These are phyloP conservation scores for Macropis europaea DNA, from an alignment of 2,888 invertebrate species.

Conservation along the genomic window DNA sequence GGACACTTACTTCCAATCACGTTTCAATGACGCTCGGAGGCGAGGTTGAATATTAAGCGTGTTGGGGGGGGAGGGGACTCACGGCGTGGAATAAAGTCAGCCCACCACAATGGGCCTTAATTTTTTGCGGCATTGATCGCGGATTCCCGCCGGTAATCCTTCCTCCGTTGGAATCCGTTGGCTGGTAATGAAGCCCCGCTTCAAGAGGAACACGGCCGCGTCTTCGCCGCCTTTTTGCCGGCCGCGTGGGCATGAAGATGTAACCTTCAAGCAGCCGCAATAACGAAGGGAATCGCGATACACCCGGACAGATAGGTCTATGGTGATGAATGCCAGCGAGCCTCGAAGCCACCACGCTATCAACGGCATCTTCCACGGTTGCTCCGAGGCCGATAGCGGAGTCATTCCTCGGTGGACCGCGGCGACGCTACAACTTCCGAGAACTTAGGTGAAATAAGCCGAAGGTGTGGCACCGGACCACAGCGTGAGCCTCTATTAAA, in stretches of 20 bases:
- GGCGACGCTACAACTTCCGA: conserved; percentile 20
- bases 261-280: conserved; percentile 52
- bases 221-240: conserved; percentile 23
- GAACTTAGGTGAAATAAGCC: conserved; percentile 16
- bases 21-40: too few relatives aligned
- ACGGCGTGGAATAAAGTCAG: neutral
- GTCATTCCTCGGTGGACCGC: conserved; percentile 51
- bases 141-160: conserved; percentile 44
- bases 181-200: conserved; percentile 47
- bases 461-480: conserved; percentile 44
- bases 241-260: conserved; percentile 63
- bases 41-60: too few relatives aligned
- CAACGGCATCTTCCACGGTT: conserved; percentile 61
- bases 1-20: too few relatives aligned
- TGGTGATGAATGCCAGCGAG: conserved; percentile 66
- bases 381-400: conserved; percentile 59
- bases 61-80: too few relatives aligned
- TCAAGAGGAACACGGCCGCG: neutral
- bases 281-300: conserved; percentile 66
- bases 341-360: conserved; percentile 57
- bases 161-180: conserved; percentile 15
- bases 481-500: conserved; percentile 22
- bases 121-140: conserved; percentile 43
- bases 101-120: conserved; percentile 25
- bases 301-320: conserved; percentile 61